These are phyloP conservation scores for Mesoligia furuncula DNA, from an alignment of 2,888 invertebrate genomes.

Conservation along the genomic window DNA sequence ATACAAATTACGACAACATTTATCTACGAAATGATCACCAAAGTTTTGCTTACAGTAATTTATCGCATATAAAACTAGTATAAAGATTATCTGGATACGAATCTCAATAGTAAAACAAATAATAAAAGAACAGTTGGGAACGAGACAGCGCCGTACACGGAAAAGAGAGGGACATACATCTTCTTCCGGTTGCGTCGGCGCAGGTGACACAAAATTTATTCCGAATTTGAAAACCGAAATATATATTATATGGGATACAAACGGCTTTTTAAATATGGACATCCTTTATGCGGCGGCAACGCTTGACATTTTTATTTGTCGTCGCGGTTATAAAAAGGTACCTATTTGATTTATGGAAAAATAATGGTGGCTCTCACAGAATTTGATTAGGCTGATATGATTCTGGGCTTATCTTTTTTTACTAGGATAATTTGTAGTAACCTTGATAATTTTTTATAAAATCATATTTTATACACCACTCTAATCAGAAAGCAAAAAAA, in stretches of 20 bases:
- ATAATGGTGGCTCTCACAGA: constrained; percentile 81
- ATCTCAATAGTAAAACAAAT: constrained; percentile 86
- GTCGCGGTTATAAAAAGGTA: constrained; percentile 83
- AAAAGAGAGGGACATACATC: constrained; percentile 70
- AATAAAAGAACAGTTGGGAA: constrained; percentile 77
- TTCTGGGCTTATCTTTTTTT: neutral
- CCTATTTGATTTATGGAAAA: constrained; percentile 88
- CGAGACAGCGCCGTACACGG: constrained; percentile 72
- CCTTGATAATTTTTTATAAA: neutral
- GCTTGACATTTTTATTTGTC: constrained; percentile 90
- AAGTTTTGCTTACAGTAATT: constrained; percentile 81
- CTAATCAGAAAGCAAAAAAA: neutral
- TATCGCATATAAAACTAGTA: constrained; percentile 88
- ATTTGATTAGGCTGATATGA: constrained; percentile 42
- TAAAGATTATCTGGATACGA: constrained; percentile 86
- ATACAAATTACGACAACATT: constrained; percentile 83
- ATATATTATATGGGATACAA: constrained; percentile 89
- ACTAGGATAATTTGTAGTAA: neutral
- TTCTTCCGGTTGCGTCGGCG: constrained; percentile 88
- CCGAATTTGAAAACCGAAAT: constrained; percentile 90
- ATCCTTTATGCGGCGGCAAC: constrained; percentile 86
- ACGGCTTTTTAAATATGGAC: constrained; percentile 90
- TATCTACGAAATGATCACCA: constrained; percentile 83
- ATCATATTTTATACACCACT: neutral
- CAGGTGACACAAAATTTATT: constrained; percentile 91